phyloP scores from a whole-genome alignment of 2,797 vertebrate species.

The Pempheris klunzingeri region DNA sequence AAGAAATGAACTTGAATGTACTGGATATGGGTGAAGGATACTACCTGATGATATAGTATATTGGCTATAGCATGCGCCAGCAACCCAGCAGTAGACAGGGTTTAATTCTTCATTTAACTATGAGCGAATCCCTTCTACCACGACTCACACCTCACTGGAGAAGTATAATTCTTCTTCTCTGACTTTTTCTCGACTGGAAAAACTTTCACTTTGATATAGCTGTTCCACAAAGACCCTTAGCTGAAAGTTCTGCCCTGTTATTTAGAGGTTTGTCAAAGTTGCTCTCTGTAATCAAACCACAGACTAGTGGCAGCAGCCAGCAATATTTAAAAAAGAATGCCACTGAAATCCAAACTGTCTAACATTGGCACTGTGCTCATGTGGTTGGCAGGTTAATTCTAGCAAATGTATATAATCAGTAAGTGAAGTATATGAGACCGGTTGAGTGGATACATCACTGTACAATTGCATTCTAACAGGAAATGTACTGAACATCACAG shows the following conservation, averaged over 20 bases:
- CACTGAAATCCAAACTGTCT: background rate
- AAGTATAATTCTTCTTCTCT: background rate
- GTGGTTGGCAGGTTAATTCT: slow-evolving; percentile 21
- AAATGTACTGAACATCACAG: slow-evolving; percentile 18
- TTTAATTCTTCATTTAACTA: slow-evolving; percentile 10
- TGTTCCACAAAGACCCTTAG: background rate
- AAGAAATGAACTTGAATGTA: no score
- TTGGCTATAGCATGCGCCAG: background rate
- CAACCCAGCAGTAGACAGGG: background rate
- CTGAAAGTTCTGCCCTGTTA: background rate
- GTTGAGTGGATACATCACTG: slow-evolving; percentile 21
- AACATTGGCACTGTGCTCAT: slow-evolving; percentile 19
- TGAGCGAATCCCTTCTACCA: background rate
- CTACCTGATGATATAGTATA: background rate
- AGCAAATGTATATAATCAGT: slow-evolving; percentile 3
- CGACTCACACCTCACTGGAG: background rate
- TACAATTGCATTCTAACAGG: slow-evolving; percentile 12
- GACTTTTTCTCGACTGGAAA: background rate
- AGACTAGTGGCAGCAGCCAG: background rate
- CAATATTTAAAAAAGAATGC: slow-evolving; percentile 1
- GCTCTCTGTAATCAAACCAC: slow-evolving; percentile 35
- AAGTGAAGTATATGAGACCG: slow-evolving; percentile 11
- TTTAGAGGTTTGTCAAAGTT: slow-evolving; percentile 4
- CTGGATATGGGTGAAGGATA: background rate
- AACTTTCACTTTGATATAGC: background rate